Conservation (phyloP, 2,888 invertebrate species). For the Imbricaverruca yamaguchii region DNA sequence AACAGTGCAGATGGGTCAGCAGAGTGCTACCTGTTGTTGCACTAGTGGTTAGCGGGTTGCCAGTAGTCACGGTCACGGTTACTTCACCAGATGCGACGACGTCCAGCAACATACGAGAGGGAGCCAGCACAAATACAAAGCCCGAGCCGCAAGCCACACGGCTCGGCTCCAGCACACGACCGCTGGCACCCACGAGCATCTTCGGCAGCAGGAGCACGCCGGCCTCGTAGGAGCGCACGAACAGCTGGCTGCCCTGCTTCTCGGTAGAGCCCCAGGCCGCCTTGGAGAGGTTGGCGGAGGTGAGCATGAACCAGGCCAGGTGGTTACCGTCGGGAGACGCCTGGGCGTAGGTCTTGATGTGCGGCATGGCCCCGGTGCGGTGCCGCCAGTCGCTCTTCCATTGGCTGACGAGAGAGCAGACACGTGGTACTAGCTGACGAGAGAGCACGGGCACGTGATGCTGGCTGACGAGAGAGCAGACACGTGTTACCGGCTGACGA, state of each 20-base stretch:
- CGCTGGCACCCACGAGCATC: neutral
- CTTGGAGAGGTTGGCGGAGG: slow-evolving; percentile 92
- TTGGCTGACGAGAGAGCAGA: slow-evolving; percentile 49
- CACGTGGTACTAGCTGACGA: no score
- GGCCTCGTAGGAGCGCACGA: slow-evolving; percentile 78
- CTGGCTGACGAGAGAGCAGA: slow-evolving; percentile 49
- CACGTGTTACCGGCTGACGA: no score
- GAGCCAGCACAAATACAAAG: no score
- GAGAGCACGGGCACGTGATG: no score
- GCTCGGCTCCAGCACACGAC: no score
- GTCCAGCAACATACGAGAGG: no score
- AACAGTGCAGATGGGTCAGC: no score
- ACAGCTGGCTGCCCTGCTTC: slow-evolving; percentile 52
- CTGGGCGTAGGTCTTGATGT: slow-evolving; percentile 84
- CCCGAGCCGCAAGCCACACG: no score
- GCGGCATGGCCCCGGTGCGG: slow-evolving; percentile 83
- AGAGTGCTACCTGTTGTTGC: no score
- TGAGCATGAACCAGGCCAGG: slow-evolving; percentile 75
- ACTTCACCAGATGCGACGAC: no score
- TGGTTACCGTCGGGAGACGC: slow-evolving; percentile 57
- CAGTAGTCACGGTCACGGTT: no score
- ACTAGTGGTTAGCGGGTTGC: no score
- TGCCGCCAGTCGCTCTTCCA: slow-evolving; percentile 67
- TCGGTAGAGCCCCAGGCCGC: slow-evolving; percentile 83
- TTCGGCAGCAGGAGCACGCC: slow-evolving; percentile 79